These are phyloP conservation scores for Corynorhinus townsendii DNA, from an alignment of 2,113 vertebrate species.

Conservation along the genomic window DNA sequence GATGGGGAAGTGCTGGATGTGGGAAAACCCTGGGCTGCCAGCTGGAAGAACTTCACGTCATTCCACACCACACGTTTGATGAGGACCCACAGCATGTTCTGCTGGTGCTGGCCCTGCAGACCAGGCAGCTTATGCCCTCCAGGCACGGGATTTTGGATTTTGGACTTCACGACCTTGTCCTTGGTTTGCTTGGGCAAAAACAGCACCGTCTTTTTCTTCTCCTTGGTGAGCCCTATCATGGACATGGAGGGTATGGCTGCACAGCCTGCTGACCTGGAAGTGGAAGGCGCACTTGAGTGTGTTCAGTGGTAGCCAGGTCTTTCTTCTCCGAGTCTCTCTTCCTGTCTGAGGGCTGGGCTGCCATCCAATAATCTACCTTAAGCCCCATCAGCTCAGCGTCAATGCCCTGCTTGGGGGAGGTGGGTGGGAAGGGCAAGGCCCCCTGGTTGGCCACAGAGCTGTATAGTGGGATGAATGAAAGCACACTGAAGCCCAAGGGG, in stretches of 20 bases:
- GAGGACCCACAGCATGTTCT: constrained; percentile 95
- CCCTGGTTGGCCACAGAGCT: too few relatives aligned
- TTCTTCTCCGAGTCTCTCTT: constrained; percentile 94
- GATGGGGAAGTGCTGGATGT: constrained; percentile 97
- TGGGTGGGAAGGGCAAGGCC: too few relatives aligned
- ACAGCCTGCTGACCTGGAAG: constrained; percentile 97
- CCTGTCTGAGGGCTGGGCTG: constrained; percentile 83
- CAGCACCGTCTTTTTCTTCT: constrained; percentile 96
- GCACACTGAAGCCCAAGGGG: too few relatives aligned
- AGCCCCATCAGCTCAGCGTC: constrained; percentile 92
- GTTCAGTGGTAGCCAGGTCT: constrained; percentile 91
- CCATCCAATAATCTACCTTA: constrained; percentile 97
- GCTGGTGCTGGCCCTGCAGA: constrained; percentile 97
- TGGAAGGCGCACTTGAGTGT: constrained; percentile 98
- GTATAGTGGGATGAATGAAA: too few relatives aligned
- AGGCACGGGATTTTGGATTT: constrained; percentile 92
- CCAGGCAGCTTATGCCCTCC: constrained; percentile 95
- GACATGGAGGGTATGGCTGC: constrained; percentile 90
- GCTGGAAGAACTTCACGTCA: constrained; percentile 98
- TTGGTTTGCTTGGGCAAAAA: constrained; percentile 98
- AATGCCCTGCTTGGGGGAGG: constrained; percentile 72
- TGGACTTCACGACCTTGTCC: constrained; percentile 93
- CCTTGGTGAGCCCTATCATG: constrained; percentile 97
- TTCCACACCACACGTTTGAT: constrained; percentile 97
- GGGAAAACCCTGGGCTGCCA: constrained; percentile 98